Base-by-base conservation (phyloP, 1,140 invertebrate genomes). In the Hylyphantes graminicola region DNA sequence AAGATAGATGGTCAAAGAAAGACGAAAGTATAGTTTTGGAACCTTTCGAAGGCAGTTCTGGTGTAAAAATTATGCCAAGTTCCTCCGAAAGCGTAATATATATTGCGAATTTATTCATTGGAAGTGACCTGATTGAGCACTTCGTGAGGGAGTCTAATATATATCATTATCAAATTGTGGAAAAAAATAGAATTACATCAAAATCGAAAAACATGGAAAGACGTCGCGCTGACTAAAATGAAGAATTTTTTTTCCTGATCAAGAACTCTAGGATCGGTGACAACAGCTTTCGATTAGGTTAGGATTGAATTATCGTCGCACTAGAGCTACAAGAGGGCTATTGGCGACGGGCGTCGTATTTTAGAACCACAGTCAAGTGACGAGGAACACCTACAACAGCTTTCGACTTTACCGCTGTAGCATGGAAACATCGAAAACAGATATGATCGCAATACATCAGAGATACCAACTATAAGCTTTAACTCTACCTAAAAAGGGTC, bases 71-170 rank as follows among this genome's bases (percentile, higher is more conserved):
- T 70, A 70, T 51, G 67, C 10, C 67, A 70, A 54, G 67, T 51
- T 70, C 67, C 35, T 48, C 35, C 7, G 10, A 70, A 70, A 70
- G 5, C 35, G 19, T 54, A 48, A 70, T 70, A 50, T 21, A 70
- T 48, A 70, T 19, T 70, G 19, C 7, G 2, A 70, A 70, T 70
- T 70, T 70, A 70, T 70, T 70, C 67, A 70, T 35, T 54, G 63
- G 67, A 21, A 48, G 9, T 2, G 4, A 70, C 67, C 35, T 70
- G 4, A 35, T 70, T 9, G 48, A 70, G 48, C 35, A 70, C 67
- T 70, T 70, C 17, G 67, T 70, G 67, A 70, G 67, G 67, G n/a
- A 70, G 35, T 70, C 67, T 48, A 70, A 70, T 70, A 70, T 3
- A 70, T 70, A 70, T 70, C 67, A 70, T 70, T 70, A 70, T 70